Conservation (phyloP, 2,113 vertebrate genomes). For the Actenoides lindsayi region DNA sequence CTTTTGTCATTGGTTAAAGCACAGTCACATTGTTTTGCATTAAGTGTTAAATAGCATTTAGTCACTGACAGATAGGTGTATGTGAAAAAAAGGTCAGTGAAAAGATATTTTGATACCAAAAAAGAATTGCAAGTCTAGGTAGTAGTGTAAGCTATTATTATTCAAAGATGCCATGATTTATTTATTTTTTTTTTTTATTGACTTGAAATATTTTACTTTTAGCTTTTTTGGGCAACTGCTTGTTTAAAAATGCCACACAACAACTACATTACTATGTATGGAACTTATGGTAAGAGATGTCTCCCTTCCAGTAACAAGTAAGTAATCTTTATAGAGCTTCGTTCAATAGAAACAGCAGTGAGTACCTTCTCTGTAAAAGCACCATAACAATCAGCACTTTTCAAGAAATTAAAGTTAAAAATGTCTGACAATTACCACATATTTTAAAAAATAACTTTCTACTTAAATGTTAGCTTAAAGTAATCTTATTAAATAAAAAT, state of each 20-base stretch:
- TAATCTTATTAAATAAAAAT: neutral
- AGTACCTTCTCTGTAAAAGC: neutral
- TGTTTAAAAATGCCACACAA: neutral
- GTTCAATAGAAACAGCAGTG: neutral
- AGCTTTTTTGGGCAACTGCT: neutral
- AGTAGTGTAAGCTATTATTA: neutral
- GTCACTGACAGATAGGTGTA: neutral
- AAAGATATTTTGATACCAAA: neutral
- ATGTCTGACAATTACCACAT: neutral
- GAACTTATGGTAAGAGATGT: neutral
- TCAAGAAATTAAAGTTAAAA: neutral
- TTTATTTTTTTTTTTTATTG: neutral
- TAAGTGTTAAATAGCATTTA: neutral
- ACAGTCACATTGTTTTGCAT: neutral
- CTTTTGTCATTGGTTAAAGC: neutral
- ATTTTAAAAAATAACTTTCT: neutral
- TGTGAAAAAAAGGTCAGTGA: neutral
- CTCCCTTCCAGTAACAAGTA: neutral
- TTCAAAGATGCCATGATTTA: neutral
- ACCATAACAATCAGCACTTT: neutral
- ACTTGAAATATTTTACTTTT: neutral
- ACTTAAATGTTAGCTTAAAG: neutral
- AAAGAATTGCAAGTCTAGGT: neutral
- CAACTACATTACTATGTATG: neutral
- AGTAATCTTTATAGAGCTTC: neutral